These are phyloP conservation scores for Saturnia japonica DNA, from an alignment of 2,888 invertebrate genomes.

Conservation along the genomic window DNA sequence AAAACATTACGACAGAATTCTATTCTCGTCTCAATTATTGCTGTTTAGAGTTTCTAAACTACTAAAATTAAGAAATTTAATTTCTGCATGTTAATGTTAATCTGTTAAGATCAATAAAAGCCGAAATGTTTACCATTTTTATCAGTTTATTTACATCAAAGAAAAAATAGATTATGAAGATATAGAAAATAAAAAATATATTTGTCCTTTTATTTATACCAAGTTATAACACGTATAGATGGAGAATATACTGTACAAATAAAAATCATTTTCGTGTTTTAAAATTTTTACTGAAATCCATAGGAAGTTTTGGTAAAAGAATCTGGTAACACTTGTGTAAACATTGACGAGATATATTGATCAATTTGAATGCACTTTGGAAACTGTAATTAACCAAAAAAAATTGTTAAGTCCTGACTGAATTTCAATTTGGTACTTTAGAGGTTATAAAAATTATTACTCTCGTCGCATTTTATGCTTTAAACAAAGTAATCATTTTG, in stretches of 20 bases:
- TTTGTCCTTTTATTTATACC: background rate
- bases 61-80: background rate
- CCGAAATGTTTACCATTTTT: background rate
- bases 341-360: background rate
- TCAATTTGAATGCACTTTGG: background rate
- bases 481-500: constrained; percentile 59
- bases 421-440: constrained; percentile 22
- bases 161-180: background rate
- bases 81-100: background rate
- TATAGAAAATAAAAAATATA: background rate
- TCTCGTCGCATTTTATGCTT: constrained; percentile 54
- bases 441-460: constrained; percentile 39
- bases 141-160: background rate
- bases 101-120: background rate
- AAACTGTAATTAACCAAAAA: background rate
- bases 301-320: background rate
- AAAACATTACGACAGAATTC: background rate
- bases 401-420: constrained; percentile 28
- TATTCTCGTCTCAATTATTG: background rate
- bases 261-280: background rate
- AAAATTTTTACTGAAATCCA: background rate
- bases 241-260: background rate
- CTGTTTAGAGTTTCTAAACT: background rate
- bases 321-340: background rate
- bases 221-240: background rate